A percentile compares a stretch with the other conserved stretches of the same genome.
Evolutionary conservation across 2,113 vertebrate genomes (phyloP).

Genomic region (Laticauda laticaudata): DNA sequence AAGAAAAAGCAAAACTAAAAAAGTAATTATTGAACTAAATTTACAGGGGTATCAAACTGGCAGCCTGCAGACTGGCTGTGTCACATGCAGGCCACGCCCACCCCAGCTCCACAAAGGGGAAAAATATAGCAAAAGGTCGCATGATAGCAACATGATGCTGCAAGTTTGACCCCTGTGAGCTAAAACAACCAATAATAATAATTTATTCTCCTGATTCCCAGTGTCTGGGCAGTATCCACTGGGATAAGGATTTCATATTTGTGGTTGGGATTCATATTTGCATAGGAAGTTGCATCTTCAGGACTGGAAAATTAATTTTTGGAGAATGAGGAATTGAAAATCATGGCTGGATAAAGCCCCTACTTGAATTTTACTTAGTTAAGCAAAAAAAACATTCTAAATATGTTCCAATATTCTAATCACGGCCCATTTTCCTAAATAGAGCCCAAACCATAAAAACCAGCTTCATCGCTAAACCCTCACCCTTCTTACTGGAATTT

Average conservation of each 20-base stretch:
- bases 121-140: too few relatives aligned
- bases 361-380: neutral
- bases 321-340: neutral
- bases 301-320: neutral
- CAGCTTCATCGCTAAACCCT: neutral
- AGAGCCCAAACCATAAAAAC: neutral
- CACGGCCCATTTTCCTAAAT: neutral
- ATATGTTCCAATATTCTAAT: neutral
- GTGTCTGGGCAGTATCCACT: neutral
- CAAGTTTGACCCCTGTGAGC: neutral
- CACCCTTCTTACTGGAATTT: neutral
- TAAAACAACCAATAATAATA: neutral
- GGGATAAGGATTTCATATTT: neutral
- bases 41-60: too few relatives aligned
- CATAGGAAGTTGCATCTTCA: neutral
- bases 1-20: neutral
- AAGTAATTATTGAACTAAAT: neutral
- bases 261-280: neutral
- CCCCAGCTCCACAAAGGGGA: too few relatives aligned
- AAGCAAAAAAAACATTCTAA: neutral
- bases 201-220: neutral
- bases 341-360: neutral
- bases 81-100: too few relatives aligned
- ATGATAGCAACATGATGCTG: too few relatives aligned
- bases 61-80: accelerated